A percentile compares a stretch with the other conserved stretches of the same genome.
Conservation (phyloP, 2,888 invertebrate species). For the Ditula angustiorana region DNA sequence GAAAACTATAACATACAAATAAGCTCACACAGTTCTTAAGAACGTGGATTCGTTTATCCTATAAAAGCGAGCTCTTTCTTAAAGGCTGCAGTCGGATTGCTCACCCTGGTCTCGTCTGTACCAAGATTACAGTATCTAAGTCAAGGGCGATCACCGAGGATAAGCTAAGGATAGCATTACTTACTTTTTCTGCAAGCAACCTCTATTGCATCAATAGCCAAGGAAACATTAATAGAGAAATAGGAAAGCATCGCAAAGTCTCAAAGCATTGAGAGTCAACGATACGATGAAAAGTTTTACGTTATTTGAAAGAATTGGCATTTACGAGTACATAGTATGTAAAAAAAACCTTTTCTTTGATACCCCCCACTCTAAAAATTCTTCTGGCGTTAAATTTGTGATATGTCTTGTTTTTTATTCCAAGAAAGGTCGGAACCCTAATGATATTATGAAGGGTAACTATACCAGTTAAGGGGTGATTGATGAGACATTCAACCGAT, state of each 20-base stretch:
- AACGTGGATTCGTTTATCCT: not conserved
- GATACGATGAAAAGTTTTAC: too few species aligned
- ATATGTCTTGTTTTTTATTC: too few species aligned
- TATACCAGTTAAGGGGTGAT: not conserved
- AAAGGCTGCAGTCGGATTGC: not conserved
- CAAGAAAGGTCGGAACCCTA: too few species aligned
- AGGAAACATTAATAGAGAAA: conserved; percentile 9
- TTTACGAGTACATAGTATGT: too few species aligned
- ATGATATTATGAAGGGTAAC: too few species aligned
- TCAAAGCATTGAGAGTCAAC: too few species aligned
- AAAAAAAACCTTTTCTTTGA: too few species aligned
- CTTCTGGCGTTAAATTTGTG: too few species aligned
- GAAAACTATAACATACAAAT: too few species aligned
- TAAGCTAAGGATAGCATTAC: conserved; percentile 2
- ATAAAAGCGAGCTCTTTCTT: too few species aligned
- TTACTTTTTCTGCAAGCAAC: not conserved
- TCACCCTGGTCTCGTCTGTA: not conserved
- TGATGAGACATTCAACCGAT: conserved; percentile 1
- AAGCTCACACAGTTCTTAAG: not conserved
- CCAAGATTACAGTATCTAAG: not conserved
- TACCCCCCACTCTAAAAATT: too few species aligned
- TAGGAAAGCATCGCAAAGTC: not conserved
- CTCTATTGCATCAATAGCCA: conserved; percentile 5
- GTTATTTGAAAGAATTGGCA: too few species aligned
- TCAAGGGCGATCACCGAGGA: conserved; percentile 12